These are phyloP conservation scores for Morone saxatilis DNA, from an alignment of 2,113 vertebrate genomes.

Conservation along the genomic window DNA sequence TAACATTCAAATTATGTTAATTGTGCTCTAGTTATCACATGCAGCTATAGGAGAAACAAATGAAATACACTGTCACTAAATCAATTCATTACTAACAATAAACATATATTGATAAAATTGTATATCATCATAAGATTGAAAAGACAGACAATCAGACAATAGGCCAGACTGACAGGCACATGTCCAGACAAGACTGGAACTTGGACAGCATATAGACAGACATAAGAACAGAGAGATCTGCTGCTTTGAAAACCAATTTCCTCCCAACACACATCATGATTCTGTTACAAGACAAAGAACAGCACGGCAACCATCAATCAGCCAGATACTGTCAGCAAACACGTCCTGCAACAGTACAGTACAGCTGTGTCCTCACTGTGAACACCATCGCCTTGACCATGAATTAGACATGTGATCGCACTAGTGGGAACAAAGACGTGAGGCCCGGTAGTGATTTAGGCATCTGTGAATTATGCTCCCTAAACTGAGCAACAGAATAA, in stretches of 20 bases:
- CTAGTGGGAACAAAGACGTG: slow-evolving; percentile 5
- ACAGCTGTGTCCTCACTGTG: slow-evolving; percentile 48
- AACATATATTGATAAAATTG: neutral
- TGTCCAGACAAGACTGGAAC: slow-evolving; percentile 19
- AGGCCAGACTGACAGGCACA: slow-evolving; percentile 7
- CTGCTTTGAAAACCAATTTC: slow-evolving; percentile 49
- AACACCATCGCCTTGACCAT: slow-evolving; percentile 31
- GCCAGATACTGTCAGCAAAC: slow-evolving; percentile 39
- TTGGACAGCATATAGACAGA: neutral
- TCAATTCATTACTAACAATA: neutral
- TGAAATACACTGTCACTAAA: neutral
- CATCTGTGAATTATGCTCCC: slow-evolving; percentile 47
- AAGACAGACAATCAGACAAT: neutral
- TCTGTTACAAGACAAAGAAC: slow-evolving; percentile 50
- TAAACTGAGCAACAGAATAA: slow-evolving; percentile 37
- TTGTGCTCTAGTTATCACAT: neutral
- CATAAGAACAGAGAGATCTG: slow-evolving; percentile 34
- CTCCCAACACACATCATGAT: slow-evolving; percentile 34
- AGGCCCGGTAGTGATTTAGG: slow-evolving; percentile 1
- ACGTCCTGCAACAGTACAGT: slow-evolving; percentile 38
- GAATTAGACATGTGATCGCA: slow-evolving; percentile 51
- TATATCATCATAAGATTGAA: too few relatives aligned
- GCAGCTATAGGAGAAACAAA: neutral
- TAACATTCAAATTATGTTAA: neutral
- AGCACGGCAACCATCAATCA: slow-evolving; percentile 48